Evolutionary conservation across 2,113 vertebrate species (phyloP).

Genomic region (Riparia riparia): DNA sequence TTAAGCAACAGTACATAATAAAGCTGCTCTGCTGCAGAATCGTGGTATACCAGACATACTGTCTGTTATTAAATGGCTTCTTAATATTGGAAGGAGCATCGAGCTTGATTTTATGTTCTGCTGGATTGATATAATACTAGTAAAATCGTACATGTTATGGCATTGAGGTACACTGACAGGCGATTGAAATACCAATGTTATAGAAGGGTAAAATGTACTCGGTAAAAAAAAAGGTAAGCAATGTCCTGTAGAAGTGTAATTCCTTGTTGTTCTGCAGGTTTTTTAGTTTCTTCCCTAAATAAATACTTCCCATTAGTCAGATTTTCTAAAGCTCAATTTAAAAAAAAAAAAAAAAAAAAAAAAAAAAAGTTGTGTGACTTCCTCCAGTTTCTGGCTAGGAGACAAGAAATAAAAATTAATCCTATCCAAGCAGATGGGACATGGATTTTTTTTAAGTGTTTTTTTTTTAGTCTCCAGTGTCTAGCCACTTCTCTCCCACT

Average conservation of each 20-base stretch:
- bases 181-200: neutral
- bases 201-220: neutral
- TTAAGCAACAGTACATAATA: conserved; percentile 67
- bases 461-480: conserved; percentile 31
- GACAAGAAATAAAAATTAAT: conserved; percentile 24
- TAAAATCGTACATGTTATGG: neutral
- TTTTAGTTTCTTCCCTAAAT: neutral
- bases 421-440: conserved; percentile 30
- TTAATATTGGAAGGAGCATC: conserved; percentile 14
- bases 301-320: neutral
- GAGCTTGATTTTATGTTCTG: neutral
- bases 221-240: neutral
- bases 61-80: conserved; percentile 45
- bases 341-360: neutral
- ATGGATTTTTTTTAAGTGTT: conserved; percentile 1
- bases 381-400: neutral
- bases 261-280: accelerated
- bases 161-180: neutral
- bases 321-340: neutral
- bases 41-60: neutral
- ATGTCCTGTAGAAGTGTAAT: neutral
- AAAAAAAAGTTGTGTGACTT: neutral
- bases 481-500: conserved; percentile 25
- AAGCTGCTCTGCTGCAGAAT: conserved; percentile 35
- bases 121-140: neutral